Evolutionary conservation across 2,888 invertebrate species (phyloP).

Genomic region (Lycaena phlaeas): DNA sequence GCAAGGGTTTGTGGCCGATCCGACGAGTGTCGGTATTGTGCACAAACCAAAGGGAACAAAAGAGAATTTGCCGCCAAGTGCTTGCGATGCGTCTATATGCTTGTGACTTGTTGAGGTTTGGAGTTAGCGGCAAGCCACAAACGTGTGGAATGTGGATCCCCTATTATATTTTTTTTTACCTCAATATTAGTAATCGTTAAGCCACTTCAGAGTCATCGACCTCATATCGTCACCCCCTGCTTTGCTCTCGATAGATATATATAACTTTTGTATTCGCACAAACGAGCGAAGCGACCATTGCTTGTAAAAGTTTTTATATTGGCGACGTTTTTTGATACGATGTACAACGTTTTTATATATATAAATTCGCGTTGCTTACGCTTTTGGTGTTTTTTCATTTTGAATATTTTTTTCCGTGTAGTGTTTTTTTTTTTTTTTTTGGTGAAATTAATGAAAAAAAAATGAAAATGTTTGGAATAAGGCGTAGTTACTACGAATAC

Average conservation of each 20-base stretch:
- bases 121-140: too few relatives aligned
- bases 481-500: neutral
- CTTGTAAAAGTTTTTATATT: conserved; percentile 23
- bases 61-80: too few relatives aligned
- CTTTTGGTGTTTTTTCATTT: conserved; percentile 50
- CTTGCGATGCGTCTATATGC: too few relatives aligned
- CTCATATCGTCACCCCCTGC: conserved; percentile 22
- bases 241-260: conserved; percentile 39
- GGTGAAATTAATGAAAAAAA: conserved; percentile 17
- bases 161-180: too few relatives aligned
- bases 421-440: conserved; percentile 35
- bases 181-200: too few relatives aligned
- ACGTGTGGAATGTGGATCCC: too few relatives aligned
- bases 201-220: too few relatives aligned
- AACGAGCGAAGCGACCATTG: conserved; percentile 18
- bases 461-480: conserved; percentile 1
- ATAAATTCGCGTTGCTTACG: conserved; percentile 35
- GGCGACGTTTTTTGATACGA: conserved; percentile 30
- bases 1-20: too few relatives aligned
- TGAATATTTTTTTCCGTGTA: conserved; percentile 45
- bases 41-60: too few relatives aligned
- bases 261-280: conserved; percentile 51
- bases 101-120: too few relatives aligned
- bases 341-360: conserved; percentile 34
- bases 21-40: too few relatives aligned